phyloP scores from a whole-genome alignment of 1,140 invertebrate species.

The Latrodectus geometricus region DNA sequence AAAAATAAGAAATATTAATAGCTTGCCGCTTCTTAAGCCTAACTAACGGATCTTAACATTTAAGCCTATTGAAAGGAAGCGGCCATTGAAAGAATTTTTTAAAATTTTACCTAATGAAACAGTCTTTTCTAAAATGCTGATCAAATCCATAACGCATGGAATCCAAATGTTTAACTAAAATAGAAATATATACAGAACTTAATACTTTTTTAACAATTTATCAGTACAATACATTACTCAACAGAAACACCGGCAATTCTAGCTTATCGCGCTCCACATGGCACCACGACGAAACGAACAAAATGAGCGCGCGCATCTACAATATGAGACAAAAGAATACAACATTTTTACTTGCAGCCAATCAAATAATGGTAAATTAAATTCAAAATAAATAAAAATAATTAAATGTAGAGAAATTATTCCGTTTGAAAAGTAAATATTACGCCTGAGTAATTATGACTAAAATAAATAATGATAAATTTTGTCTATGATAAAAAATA shows the following conservation, averaged over 20 bases:
- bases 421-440: too few species aligned
- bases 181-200: background rate
- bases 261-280: constrained; percentile 56
- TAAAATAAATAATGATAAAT: too few species aligned
- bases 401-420: too few species aligned
- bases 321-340: too few species aligned
- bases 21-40: constrained; percentile 38
- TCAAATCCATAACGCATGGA: constrained; percentile 63
- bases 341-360: too few species aligned
- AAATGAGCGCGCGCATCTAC: constrained; percentile 18
- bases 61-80: constrained; percentile 35
- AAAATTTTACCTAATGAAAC: constrained; percentile 87
- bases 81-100: constrained; percentile 21
- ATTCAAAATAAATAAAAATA: too few species aligned
- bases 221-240: background rate
- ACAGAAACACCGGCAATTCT: constrained; percentile 44
- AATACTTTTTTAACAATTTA: background rate
- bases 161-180: background rate
- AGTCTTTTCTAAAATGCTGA: constrained; percentile 74
- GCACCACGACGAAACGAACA: constrained; percentile 10
- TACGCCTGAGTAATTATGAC: too few species aligned
- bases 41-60: constrained; percentile 28
- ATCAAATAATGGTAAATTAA: too few species aligned
- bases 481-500: too few species aligned
- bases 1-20: background rate